A percentile compares a stretch with the other conserved stretches of the same genome.
phyloP scores from a whole-genome alignment of 2,888 invertebrate genomes.

The Hypomecis atomaria region DNA sequence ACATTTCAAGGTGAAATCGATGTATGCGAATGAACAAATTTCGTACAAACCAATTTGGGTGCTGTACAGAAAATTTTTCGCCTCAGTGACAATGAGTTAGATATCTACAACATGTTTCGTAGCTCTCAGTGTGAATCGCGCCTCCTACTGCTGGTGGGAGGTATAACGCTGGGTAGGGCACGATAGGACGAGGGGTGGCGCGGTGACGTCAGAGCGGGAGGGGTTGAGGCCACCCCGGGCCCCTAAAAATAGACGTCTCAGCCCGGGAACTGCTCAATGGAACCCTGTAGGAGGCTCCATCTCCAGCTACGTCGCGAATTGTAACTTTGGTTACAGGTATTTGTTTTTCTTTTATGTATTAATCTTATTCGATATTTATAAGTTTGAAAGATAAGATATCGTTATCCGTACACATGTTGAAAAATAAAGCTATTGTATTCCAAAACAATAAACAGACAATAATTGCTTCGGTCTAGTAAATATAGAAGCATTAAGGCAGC shows the following conservation, averaged over 20 bases:
- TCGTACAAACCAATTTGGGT: constrained; percentile 44
- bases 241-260: constrained; percentile 78
- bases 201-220: constrained; percentile 62
- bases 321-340: neutral
- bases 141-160: constrained; percentile 47
- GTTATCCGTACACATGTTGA: constrained; percentile 4
- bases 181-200: constrained; percentile 49
- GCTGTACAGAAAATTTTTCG: constrained; percentile 55
- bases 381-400: constrained; percentile 16
- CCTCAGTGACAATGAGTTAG: constrained; percentile 54
- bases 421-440: constrained; percentile 11
- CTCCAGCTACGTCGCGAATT: constrained; percentile 29
- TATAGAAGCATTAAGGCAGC: neutral
- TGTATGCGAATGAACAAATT: constrained; percentile 19
- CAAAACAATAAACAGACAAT: constrained; percentile 9
- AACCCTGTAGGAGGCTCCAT: constrained; percentile 50
- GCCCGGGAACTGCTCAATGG: constrained; percentile 80
- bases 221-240: constrained; percentile 53
- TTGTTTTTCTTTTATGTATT: neutral
- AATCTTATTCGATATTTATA: neutral
- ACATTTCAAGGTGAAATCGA: constrained; percentile 22
- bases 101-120: constrained; percentile 60
- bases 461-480: neutral
- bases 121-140: constrained; percentile 55
- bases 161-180: constrained; percentile 42